phyloP scores from a whole-genome alignment of 2,888 invertebrate species.

The Aspidiotus rigidus region DNA sequence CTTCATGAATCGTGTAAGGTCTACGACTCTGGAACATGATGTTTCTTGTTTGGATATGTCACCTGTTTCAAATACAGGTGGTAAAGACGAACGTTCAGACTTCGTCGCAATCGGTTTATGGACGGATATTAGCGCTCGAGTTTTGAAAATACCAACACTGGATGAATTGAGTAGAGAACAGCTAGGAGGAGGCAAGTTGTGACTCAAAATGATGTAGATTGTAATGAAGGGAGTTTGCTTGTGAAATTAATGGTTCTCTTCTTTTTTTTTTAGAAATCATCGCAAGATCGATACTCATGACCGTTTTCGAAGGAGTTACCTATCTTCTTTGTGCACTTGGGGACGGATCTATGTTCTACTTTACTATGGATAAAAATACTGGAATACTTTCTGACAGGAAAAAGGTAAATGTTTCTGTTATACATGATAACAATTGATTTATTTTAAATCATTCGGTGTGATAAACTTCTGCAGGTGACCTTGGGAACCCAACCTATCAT shows the following conservation, averaged over 20 bases:
- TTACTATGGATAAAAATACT: conserved; percentile 64
- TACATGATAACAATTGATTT: background rate
- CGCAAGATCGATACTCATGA: conserved; percentile 89
- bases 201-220: background rate
- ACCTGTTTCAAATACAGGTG: conserved; percentile 47
- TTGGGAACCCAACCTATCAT: conserved; percentile 96
- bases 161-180: conserved; percentile 75
- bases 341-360: conserved; percentile 97
- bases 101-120: conserved; percentile 88
- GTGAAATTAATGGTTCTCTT: conserved; percentile 3
- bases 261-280: conserved; percentile 67
- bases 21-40: conserved; percentile 77
- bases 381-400: conserved; percentile 79
- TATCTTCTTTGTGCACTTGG: conserved; percentile 88
- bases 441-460: background rate
- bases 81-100: conserved; percentile 52
- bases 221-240: background rate
- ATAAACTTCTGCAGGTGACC: conserved; percentile 53
- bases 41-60: conserved; percentile 93
- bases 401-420: conserved; percentile 47
- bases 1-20: conserved; percentile 42
- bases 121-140: conserved; percentile 90
- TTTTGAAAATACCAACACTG: conserved; percentile 71
- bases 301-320: conserved; percentile 72
- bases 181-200: conserved; percentile 64